phyloP scores from a whole-genome alignment of 2,797 vertebrate species.

The Falco columbarius region DNA sequence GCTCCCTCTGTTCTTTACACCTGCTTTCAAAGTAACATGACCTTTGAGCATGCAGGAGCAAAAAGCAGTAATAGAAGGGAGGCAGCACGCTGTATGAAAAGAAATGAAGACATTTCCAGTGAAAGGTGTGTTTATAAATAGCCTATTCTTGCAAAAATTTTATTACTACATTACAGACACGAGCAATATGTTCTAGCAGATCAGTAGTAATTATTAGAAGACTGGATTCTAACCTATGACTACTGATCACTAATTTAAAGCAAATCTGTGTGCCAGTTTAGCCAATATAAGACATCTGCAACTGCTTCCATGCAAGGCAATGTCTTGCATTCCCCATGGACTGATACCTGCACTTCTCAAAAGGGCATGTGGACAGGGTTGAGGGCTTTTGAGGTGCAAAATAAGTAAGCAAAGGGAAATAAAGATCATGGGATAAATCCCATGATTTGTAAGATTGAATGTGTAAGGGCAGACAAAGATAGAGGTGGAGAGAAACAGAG shows the following conservation, averaged over 20 bases:
- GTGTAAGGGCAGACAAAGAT: neutral
- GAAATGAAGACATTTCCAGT: neutral
- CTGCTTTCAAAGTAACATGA: neutral
- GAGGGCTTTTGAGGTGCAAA: neutral
- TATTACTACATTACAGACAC: neutral
- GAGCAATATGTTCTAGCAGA: neutral
- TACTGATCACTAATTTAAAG: neutral
- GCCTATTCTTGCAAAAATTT: neutral
- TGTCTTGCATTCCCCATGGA: neutral
- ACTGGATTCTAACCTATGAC: neutral
- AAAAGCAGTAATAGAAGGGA: neutral
- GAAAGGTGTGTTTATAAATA: neutral
- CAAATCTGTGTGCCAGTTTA: neutral
- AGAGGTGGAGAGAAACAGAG: neutral
- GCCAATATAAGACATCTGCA: neutral
- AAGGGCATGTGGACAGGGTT: rapidly evolving
- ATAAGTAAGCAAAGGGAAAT: neutral
- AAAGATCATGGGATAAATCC: neutral
- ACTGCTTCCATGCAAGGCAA: neutral
- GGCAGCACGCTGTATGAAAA: neutral
- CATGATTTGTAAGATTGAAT: neutral
- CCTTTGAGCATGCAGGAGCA: neutral
- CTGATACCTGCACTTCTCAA: neutral
- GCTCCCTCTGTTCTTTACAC: neutral
- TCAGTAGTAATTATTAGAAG: neutral